These are phyloP conservation scores for Drosophila pseudotalamancana DNA, from an alignment of 2,888 invertebrate species.

Conservation along the genomic window DNA sequence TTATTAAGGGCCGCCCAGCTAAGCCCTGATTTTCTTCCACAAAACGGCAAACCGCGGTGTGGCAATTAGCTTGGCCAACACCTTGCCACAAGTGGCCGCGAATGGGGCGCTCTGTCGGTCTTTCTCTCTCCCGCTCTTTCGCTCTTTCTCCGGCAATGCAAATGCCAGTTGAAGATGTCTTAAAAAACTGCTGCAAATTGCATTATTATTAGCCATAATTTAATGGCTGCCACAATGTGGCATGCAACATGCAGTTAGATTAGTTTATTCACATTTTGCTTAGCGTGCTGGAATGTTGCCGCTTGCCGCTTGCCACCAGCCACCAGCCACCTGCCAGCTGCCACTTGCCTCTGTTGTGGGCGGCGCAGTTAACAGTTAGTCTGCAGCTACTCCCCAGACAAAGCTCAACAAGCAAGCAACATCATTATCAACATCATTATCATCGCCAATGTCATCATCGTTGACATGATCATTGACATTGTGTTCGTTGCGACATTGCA, in stretches of 20 bases:
- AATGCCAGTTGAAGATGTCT: constrained; percentile 42
- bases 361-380: constrained; percentile 54
- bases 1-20: too few relatives aligned
- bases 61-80: constrained; percentile 33
- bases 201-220: constrained; percentile 67
- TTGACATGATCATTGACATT: constrained; percentile 26
- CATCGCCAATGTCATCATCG: constrained; percentile 14
- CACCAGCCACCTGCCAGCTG: too few relatives aligned
- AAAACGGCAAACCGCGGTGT: neutral
- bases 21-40: neutral
- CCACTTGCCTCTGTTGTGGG: constrained; percentile 38
- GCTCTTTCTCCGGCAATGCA: constrained; percentile 31
- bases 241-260: constrained; percentile 76
- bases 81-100: constrained; percentile 38
- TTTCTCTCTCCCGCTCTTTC: too few relatives aligned
- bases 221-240: constrained; percentile 56
- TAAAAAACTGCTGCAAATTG: constrained; percentile 47
- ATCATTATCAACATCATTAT: constrained; percentile 10
- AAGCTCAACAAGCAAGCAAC: constrained; percentile 56
- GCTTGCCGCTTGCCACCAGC: too few relatives aligned
- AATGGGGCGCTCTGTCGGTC: constrained; percentile 24
- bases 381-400: constrained; percentile 39
- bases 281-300: constrained; percentile 62
- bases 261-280: constrained; percentile 52
- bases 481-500: constrained; percentile 66